Evolutionary conservation across 2,113 vertebrate genomes (phyloP).

Genomic region (Andinoacara biseriatus): DNA sequence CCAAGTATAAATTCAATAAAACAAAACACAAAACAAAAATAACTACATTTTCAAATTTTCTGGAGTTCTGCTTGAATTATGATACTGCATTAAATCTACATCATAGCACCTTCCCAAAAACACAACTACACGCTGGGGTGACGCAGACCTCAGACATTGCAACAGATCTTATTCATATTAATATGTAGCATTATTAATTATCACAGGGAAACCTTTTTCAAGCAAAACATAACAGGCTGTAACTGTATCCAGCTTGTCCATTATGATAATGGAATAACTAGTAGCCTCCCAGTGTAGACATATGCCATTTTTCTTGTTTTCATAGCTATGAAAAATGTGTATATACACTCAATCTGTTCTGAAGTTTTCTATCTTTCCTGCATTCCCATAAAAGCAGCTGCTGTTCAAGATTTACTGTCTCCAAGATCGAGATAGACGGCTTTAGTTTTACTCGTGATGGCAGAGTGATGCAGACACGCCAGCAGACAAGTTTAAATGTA

Average conservation of each 20-base stretch:
- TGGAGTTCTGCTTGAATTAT: not conserved
- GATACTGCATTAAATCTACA: not conserved
- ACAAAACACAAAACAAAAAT: not conserved
- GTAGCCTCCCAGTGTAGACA: not conserved
- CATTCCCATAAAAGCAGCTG: not conserved
- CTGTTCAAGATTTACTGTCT: not conserved
- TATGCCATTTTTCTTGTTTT: not conserved
- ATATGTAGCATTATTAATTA: not conserved
- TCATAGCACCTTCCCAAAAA: not conserved
- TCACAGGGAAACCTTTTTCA: not conserved
- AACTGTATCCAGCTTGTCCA: not conserved
- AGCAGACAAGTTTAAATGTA: not conserved
- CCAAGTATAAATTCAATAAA: not conserved
- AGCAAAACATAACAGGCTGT: not conserved
- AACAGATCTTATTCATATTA: not conserved
- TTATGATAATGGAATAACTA: not conserved
- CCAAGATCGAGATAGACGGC: not conserved
- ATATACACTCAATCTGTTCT: not conserved
- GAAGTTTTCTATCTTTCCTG: not conserved
- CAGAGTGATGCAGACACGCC: not conserved
- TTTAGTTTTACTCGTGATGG: not conserved
- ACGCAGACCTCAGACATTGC: no score
- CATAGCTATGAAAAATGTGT: not conserved
- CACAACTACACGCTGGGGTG: no score
- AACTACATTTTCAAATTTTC: not conserved